Base-by-base conservation (phyloP, 2,888 invertebrate genomes). In the Stenichneumon culpator region DNA sequence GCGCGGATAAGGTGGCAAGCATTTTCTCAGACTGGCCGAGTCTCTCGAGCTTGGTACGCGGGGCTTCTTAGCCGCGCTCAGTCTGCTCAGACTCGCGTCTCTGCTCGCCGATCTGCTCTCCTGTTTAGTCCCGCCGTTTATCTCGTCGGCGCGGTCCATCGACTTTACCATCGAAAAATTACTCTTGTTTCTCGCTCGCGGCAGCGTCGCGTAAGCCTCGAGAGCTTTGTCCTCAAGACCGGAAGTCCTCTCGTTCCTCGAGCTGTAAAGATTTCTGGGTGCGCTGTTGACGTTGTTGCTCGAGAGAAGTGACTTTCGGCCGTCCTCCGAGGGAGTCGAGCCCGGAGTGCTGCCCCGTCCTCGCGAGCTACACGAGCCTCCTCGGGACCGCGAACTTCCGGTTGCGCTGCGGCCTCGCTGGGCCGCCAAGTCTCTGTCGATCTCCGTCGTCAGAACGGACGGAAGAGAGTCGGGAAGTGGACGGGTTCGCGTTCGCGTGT, bases 191-290 rank as follows among this genome's bases (percentile, higher is more conserved):
- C 97, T 95, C 19, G 70, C 52, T 54, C 98, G 95, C 0, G 98
- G 97, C 60, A 98, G 93, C 0, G 98, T 98, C 9, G 97, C 97
- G 89, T 97, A 97, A 88, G 97, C 96, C 90, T 97, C 97, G 14
- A 96, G 95, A 0, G 96, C 95, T 65, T 93, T 93, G 25, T 84
- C 90, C 47, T 90, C 91, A 11, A 67, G 52, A 9, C 65, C 72
- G 72, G 63, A 87, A 72, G 57, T 87, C 86, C 88, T 90, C 39
- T 90, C 70, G 65, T 32, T 69, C 36, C 81, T 83, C 9, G 69
- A 44, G 25, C 70, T 74, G 25, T 70, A 77, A 14, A 50, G 81
- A 79, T 70, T 89, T 86, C 67, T 89, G 87, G 81, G 86, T 79
- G 60, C 82, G 60, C 63, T 70, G n/a, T 73, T 57, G 50, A 52